Conservation (phyloP, 2,797 vertebrate species). For the Myripristis jacobus region DNA sequence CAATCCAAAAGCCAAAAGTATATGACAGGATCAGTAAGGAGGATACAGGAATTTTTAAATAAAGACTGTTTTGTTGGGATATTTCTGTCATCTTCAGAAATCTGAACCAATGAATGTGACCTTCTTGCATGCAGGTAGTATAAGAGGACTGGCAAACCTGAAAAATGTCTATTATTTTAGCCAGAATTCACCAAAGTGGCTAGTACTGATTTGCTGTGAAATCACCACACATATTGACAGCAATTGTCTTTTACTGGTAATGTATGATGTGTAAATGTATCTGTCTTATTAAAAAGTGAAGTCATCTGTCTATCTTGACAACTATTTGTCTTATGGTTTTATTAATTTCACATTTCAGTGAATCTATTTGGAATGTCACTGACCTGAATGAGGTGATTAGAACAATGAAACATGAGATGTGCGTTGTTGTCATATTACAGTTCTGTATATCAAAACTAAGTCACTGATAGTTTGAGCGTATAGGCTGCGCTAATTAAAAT, state of each 20-base stretch:
- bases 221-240: too few species aligned
- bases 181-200: neutral
- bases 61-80: neutral
- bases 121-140: neutral
- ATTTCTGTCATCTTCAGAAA: neutral
- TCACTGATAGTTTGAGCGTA: constrained; percentile 8
- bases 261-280: too few species aligned
- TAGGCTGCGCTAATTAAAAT: constrained; percentile 63
- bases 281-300: too few species aligned
- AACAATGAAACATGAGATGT: constrained; percentile 20
- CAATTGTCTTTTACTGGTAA: too few species aligned
- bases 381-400: constrained; percentile 7
- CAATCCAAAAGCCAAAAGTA: neutral
- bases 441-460: constrained; percentile 47
- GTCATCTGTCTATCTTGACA: too few species aligned
- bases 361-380: constrained; percentile 4
- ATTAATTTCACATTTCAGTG: neutral
- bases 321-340: too few species aligned
- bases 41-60: neutral
- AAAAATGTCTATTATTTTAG: neutral
- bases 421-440: constrained; percentile 35
- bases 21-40: neutral
- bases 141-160: neutral
- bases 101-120: neutral
- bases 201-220: too few species aligned